Percentiles rank a stretch among this genome's conserved stretches.
phyloP scores from a whole-genome alignment of 1,140 invertebrate genomes.

The Drosophila willistoni region DNA sequence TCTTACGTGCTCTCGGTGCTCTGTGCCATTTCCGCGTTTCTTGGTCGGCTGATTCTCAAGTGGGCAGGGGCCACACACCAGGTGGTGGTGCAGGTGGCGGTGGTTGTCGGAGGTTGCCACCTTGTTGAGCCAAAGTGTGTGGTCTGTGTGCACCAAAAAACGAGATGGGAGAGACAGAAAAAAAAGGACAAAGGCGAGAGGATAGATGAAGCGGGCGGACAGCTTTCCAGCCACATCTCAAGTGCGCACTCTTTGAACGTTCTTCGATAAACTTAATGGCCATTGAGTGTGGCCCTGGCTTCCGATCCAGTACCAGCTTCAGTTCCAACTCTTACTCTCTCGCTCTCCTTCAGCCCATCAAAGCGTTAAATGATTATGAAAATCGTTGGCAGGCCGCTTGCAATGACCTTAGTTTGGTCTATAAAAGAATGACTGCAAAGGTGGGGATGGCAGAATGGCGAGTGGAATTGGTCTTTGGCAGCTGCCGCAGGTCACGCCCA shows the following conservation, averaged over 20 bases:
- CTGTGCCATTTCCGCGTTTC: constrained; percentile 70
- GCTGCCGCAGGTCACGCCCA: constrained; percentile 72
- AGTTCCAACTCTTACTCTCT: neutral
- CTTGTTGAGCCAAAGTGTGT: constrained; percentile 73
- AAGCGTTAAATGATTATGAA: constrained; percentile 78
- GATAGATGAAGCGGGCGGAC: neutral
- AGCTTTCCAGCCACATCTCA: constrained; percentile 44
- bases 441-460: constrained; percentile 19
- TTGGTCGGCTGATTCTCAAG: constrained; percentile 68
- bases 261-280: constrained; percentile 79
- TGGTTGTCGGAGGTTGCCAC: constrained; percentile 37
- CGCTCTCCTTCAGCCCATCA: constrained; percentile 32
- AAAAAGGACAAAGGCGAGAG: constrained; percentile 48
- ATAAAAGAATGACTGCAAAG: neutral
- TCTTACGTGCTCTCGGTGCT: constrained; percentile 21
- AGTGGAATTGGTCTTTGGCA: constrained; percentile 45
- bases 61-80: constrained; percentile 34
- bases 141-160: constrained; percentile 51
- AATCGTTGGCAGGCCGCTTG: constrained; percentile 68
- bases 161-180: constrained; percentile 2
- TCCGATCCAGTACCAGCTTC: neutral
- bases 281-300: constrained; percentile 60
- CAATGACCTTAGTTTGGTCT: constrained; percentile 55
- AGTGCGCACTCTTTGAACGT: constrained; percentile 64
- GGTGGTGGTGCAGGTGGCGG: constrained; percentile 40